A percentile compares a stretch with the other conserved stretches of the same genome.
Conservation (phyloP, 2,797 vertebrate species). For the Lophius americanus region DNA sequence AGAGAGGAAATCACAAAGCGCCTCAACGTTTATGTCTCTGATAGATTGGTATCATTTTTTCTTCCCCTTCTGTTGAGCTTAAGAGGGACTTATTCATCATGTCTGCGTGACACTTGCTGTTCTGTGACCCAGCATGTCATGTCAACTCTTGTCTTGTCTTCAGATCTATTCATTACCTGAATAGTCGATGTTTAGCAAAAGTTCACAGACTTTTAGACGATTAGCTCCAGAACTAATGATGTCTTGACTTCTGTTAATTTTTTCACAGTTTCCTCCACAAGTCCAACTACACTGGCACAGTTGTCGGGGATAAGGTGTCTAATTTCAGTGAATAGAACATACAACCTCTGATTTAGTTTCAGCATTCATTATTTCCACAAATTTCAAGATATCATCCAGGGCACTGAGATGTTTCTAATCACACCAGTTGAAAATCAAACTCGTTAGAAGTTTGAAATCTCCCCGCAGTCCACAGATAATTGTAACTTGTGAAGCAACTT, state of each 20-base stretch:
- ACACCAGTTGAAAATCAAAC: conserved; percentile 21
- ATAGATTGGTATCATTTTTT: conserved; percentile 51
- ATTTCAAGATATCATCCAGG: conserved; percentile 13
- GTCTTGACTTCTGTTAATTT: neutral
- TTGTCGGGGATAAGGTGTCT: neutral
- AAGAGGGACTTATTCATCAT: conserved; percentile 56
- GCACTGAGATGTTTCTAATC: conserved; percentile 44
- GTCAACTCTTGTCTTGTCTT: conserved; percentile 34
- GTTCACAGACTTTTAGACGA: conserved; percentile 1
- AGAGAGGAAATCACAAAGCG: conserved; percentile 57
- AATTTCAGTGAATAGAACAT: too few species aligned
- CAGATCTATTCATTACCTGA: neutral
- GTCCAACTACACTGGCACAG: neutral
- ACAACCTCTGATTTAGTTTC: neutral
- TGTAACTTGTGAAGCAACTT: neutral
- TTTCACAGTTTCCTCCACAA: conserved; percentile 7
- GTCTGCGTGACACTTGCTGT: conserved; percentile 46
- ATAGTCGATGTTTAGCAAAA: neutral
- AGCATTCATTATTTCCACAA: neutral
- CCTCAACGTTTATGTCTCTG: conserved; percentile 60
- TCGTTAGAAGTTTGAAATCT: conserved; percentile 47
- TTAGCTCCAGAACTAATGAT: too few species aligned
- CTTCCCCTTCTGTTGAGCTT: conserved; percentile 36
- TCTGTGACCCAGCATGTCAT: conserved; percentile 49
- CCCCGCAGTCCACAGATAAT: conserved; percentile 36